Evolutionary conservation across 2,888 invertebrate genomes (phyloP).

Genomic region (Cotesia congregata): DNA sequence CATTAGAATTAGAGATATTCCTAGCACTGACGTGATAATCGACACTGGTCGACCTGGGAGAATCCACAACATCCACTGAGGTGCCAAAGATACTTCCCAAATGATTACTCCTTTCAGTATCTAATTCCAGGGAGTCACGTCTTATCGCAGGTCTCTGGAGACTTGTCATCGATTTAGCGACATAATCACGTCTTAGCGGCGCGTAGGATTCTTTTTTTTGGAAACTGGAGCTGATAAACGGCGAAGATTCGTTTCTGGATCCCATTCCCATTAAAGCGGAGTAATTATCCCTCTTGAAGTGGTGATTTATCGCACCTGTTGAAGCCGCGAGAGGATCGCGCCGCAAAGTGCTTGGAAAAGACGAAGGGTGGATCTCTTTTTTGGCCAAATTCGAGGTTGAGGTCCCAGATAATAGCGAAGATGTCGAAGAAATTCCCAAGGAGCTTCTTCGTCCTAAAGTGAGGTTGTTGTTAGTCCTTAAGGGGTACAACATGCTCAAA

Average conservation of each 20-base stretch:
- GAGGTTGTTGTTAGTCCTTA: slow-evolving; percentile 54
- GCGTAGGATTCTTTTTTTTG: slow-evolving; percentile 64
- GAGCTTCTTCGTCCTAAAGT: slow-evolving; percentile 49
- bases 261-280: slow-evolving; percentile 35
- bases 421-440: slow-evolving; percentile 68
- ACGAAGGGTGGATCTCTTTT: slow-evolving; percentile 79
- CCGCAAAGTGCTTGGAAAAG: slow-evolving; percentile 79
- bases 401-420: slow-evolving; percentile 50
- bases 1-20: slow-evolving; percentile 53
- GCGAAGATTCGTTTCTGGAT: slow-evolving; percentile 71
- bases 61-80: slow-evolving; percentile 45
- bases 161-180: slow-evolving; percentile 66
- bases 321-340: slow-evolving; percentile 73
- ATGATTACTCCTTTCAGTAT: slow-evolving; percentile 41
- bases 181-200: slow-evolving; percentile 64
- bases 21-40: slow-evolving; percentile 57
- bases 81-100: slow-evolving; percentile 56
- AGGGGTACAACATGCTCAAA: slow-evolving; percentile 72
- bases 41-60: slow-evolving; percentile 71
- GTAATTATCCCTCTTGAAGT: slow-evolving; percentile 56
- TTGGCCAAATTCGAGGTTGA: slow-evolving; percentile 46
- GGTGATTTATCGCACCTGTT: slow-evolving; percentile 62
- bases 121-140: slow-evolving; percentile 47
- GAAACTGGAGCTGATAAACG: slow-evolving; percentile 54
- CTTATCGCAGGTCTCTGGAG: slow-evolving; percentile 57